These are phyloP conservation scores for Drosophila neocordata DNA, from an alignment of 1,140 invertebrate species.

Conservation along the genomic window DNA sequence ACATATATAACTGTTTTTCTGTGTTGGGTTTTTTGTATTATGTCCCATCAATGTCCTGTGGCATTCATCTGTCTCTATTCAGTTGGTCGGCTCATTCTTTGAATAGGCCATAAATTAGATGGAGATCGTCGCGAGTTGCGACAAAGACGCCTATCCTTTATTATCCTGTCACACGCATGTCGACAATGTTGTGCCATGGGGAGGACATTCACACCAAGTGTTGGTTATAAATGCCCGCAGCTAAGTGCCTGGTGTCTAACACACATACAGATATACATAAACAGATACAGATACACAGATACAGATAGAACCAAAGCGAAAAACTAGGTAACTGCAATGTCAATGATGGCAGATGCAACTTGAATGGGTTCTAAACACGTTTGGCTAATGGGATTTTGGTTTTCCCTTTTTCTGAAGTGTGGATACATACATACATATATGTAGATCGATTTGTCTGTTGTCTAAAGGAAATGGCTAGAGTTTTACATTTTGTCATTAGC, in stretches of 20 bases:
- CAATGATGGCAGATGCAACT: slow-evolving; percentile 2
- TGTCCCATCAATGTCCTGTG: slow-evolving; percentile 1
- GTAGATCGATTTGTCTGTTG: slow-evolving; percentile 1
- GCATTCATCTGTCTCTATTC: slow-evolving; percentile 9
- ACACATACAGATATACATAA: slow-evolving; percentile 10
- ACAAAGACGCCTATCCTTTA: slow-evolving; percentile 53
- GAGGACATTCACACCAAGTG: slow-evolving; percentile 49
- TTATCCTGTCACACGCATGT: slow-evolving; percentile 61
- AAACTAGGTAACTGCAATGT: slow-evolving; percentile 5
- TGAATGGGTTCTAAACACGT: neutral
- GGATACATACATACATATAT: neutral
- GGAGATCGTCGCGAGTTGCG: slow-evolving; percentile 8
- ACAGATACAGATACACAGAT: too few species aligned
- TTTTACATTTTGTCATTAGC: neutral
- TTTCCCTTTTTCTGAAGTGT: neutral
- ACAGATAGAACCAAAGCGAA: neutral
- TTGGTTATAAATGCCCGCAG: slow-evolving; percentile 47
- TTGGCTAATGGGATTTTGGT: slow-evolving; percentile 4
- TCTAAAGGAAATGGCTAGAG: neutral
- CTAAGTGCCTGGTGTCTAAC: slow-evolving; percentile 47
- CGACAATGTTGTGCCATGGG: slow-evolving; percentile 40
- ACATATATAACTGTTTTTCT: too few species aligned
- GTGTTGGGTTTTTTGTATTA: too few species aligned
- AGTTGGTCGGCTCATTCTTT: slow-evolving; percentile 1
- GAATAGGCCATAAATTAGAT: slow-evolving; percentile 23